Conservation (phyloP, 2,113 vertebrate species). For the Sardina pilchardus region DNA sequence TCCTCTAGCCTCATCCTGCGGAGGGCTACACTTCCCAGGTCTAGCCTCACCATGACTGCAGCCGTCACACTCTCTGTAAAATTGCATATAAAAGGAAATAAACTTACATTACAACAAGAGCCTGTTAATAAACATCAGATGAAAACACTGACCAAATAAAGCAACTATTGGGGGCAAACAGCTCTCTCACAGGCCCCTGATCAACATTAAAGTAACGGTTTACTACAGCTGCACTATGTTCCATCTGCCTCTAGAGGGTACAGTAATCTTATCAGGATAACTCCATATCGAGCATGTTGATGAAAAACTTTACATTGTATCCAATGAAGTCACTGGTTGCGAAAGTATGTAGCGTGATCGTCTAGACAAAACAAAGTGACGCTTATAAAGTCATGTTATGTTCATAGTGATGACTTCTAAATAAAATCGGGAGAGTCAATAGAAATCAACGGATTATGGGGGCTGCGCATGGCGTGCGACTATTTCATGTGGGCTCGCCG, state of each 20-base stretch:
- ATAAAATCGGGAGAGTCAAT: background rate
- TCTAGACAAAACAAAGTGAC: constrained; percentile 8
- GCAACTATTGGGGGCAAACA: background rate
- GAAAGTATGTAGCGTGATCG: background rate
- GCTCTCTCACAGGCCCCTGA: background rate
- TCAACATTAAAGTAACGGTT: background rate
- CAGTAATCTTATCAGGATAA: background rate
- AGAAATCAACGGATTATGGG: constrained; percentile 8
- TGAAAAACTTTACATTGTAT: background rate
- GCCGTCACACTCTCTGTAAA: background rate
- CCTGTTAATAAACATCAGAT: background rate
- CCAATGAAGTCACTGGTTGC: background rate
- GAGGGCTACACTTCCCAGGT: constrained; percentile 70
- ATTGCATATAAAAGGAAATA: background rate
- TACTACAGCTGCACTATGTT: background rate
- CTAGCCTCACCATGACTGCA: constrained; percentile 68
- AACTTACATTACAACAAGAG: background rate
- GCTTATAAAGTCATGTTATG: background rate
- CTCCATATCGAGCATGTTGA: background rate
- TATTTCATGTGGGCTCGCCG: background rate
- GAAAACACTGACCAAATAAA: background rate
- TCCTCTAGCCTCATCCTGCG: constrained; percentile 76
- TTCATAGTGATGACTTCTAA: background rate
- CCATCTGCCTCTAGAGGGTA: constrained; percentile 4
- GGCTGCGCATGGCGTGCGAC: background rate